Evolutionary conservation across 1,140 invertebrate species (phyloP), one percentile per base, ranked within the genome.

Genomic region (Leptinotarsa undecemlineata): DNA sequence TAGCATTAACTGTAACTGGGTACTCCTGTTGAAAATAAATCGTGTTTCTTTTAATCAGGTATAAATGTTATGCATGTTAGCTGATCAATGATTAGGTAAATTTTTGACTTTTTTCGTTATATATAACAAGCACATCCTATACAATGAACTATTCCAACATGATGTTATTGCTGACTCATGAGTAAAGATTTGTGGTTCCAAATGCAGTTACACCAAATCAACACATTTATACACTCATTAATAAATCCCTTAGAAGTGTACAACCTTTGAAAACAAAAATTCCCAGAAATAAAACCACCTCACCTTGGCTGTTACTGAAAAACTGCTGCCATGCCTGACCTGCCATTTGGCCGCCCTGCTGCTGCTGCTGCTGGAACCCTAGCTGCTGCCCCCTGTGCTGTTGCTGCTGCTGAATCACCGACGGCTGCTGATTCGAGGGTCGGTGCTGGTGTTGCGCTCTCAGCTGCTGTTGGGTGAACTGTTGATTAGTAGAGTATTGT

Each of bases 371-470:
- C 62, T 80, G 79, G 47, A 75, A 63, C 8, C 71, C 78, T 69
- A 71, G 72, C 15, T 67, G 71, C 23, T 71, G 64, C 47, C 72
- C 70, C n/a, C 62, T 61, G 4, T 26, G 15, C 33, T 67, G 76
- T 51, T 76, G 26, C 21, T 23, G 78, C 61, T 79, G 77, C 61
- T 80, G 78, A 48, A 78, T 79, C 14, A 76, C 71, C 42, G 64
- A 57, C 61, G 69, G 63, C 47, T 51, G 33, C 48, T 74, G 72
- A 71, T 68, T 64, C 57, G 64, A 48, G 42, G 77, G 77, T 57
- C 74, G 77, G 77, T 83, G 82, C 75, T 84, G 83, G 68, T 84
- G 82, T 70, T 84, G 83, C 20, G 81, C 82, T 19, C 83, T 70
- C 75, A 84, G 51, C 75, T 84, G 83, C 62, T 83, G 79, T 66